Percentiles rank a stretch among this genome's conserved stretches.
phyloP scores from a whole-genome alignment of 2,888 invertebrate genomes.

The Morpho helenor region DNA sequence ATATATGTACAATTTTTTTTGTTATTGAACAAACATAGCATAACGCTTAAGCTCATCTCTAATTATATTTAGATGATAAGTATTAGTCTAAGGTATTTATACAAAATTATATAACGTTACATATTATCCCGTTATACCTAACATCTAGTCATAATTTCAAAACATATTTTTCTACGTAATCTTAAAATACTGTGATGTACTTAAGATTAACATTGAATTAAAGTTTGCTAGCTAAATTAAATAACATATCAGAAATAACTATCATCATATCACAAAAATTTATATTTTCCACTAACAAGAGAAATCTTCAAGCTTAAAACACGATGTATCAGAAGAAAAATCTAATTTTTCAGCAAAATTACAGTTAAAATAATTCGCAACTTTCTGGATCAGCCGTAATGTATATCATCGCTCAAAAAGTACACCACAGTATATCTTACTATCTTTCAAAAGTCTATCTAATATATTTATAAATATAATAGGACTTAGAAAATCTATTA shows the following conservation, averaged over 20 bases:
- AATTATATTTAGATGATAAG: slow-evolving; percentile 11
- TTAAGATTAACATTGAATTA: slow-evolving; percentile 22
- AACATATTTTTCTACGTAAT: slow-evolving; percentile 67
- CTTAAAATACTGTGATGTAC: slow-evolving; percentile 48
- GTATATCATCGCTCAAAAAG: slow-evolving; percentile 4
- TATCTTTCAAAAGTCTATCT: slow-evolving; percentile 17
- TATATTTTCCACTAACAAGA: too few species aligned
- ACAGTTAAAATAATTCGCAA: too few species aligned
- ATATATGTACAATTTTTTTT: background rate
- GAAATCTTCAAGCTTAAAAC: too few species aligned
- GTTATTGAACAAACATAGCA: too few species aligned
- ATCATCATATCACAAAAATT: slow-evolving; percentile 19
- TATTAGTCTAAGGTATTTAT: slow-evolving; percentile 15
- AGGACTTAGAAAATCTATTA: slow-evolving; percentile 31
- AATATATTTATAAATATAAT: slow-evolving; percentile 12
- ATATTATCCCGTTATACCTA: slow-evolving; percentile 17
- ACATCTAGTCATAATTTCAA: slow-evolving; percentile 57
- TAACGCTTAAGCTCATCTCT: background rate
- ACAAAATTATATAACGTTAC: slow-evolving; percentile 14
- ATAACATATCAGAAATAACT: slow-evolving; percentile 27
- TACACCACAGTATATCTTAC: slow-evolving; percentile 22
- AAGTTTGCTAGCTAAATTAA: background rate
- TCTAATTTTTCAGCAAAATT: too few species aligned
- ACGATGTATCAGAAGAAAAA: too few species aligned
- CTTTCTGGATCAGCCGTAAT: too few species aligned